Conservation (phyloP, 2,113 vertebrate species). For the Psephotus haematonotus region DNA sequence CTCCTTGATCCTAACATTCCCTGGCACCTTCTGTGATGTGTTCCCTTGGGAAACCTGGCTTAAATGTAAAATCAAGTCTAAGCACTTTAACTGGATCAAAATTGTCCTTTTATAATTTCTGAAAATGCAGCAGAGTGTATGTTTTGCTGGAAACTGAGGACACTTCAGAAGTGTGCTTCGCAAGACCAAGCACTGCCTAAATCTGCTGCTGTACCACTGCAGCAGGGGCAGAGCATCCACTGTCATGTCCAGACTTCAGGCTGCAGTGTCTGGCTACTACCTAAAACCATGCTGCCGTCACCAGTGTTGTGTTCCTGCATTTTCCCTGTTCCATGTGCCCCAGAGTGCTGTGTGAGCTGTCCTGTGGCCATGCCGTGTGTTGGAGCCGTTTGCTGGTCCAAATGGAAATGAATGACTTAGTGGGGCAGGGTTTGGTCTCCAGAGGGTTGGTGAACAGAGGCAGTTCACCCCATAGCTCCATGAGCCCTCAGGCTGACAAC, state of each 20-base stretch:
- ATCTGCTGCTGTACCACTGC: not conserved
- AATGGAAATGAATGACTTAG: not conserved
- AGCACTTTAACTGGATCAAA: not conserved
- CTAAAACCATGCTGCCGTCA: not conserved
- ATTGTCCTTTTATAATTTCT: not conserved
- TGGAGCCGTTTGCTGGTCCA: not conserved
- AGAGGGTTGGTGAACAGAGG: not conserved
- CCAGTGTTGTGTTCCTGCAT: not conserved
- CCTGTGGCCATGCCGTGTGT: accelerated
- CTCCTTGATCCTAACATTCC: not conserved
- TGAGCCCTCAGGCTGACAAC: not conserved
- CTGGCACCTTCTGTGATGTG: not conserved
- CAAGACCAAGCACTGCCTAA: not conserved
- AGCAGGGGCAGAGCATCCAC: not conserved
- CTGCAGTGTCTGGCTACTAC: not conserved
- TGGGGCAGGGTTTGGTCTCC: not conserved
- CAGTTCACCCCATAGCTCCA: not conserved
- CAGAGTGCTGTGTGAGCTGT: not conserved
- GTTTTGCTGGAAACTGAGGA: not conserved
- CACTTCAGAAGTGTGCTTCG: not conserved
- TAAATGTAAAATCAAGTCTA: not conserved
- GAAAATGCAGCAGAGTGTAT: not conserved
- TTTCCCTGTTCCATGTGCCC: not conserved
- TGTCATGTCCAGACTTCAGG: not conserved
- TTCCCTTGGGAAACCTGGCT: not conserved